phyloP scores from a whole-genome alignment of 1,140 invertebrate species.

The Anoplophora glabripennis region DNA sequence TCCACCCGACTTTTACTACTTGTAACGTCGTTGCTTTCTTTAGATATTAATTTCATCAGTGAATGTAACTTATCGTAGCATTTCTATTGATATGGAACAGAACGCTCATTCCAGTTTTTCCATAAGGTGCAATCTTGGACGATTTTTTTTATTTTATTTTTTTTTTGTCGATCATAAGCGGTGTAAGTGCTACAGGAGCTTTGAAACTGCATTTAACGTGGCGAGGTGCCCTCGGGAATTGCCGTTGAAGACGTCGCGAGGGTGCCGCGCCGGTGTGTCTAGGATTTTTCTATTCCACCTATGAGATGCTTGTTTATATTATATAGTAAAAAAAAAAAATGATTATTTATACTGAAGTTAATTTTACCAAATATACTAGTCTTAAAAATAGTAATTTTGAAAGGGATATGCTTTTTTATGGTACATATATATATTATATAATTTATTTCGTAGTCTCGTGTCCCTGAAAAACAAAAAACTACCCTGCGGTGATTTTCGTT shows the following conservation, averaged over 20 bases:
- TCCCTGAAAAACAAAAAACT: too few relatives aligned
- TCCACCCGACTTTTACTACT: too few relatives aligned
- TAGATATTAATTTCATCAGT: too few relatives aligned
- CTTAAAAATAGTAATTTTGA: conserved; percentile 7
- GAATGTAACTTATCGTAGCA: too few relatives aligned
- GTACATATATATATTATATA: too few relatives aligned
- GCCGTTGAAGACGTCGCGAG: not conserved
- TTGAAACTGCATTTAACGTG: not conserved
- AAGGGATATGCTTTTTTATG: conserved; percentile 10
- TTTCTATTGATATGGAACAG: too few relatives aligned
- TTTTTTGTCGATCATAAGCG: not conserved
- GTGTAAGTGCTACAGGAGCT: not conserved
- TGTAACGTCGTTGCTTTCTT: too few relatives aligned
- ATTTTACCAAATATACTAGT: conserved; percentile 17
- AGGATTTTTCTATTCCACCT: not conserved
- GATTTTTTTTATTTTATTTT: too few relatives aligned
- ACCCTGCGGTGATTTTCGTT: too few relatives aligned
- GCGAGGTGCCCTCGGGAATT: not conserved
- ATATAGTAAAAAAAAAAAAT: not conserved
- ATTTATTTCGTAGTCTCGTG: too few relatives aligned
- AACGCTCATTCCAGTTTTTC: too few relatives aligned
- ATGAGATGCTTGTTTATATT: conserved; percentile 5
- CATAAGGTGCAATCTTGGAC: too few relatives aligned
- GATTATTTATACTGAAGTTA: not conserved
- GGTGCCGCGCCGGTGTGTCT: not conserved